A percentile compares a stretch with the other conserved stretches of the same genome.
These are phyloP conservation scores for Meghimatium bilineatum DNA, from an alignment of 2,888 invertebrate genomes.

Conservation along the genomic window DNA sequence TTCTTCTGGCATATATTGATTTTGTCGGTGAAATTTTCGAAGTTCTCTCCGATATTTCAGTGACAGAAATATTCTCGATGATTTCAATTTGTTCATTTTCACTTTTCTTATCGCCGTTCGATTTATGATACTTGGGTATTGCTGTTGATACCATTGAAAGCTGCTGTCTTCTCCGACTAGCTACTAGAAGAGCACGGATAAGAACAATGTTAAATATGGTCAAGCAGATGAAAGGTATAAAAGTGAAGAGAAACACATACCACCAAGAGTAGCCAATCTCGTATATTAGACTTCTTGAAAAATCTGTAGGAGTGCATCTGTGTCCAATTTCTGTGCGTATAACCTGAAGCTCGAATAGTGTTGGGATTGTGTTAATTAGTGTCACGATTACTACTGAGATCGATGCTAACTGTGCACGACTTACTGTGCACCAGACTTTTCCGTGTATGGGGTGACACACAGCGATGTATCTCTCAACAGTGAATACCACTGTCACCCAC, in stretches of 20 bases:
- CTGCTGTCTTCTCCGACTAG: constrained; percentile 62
- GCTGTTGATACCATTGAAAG: constrained; percentile 78
- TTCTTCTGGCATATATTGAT: background rate
- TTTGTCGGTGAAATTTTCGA: background rate
- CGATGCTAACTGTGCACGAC: constrained; percentile 83
- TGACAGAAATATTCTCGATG: background rate
- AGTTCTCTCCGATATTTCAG: background rate
- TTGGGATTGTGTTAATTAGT: constrained; percentile 81
- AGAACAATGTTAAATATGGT: constrained; percentile 86
- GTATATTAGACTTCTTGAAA: constrained; percentile 80
- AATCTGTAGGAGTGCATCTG: constrained; percentile 69
- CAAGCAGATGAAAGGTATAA: constrained; percentile 83
- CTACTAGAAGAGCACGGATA: constrained; percentile 80
- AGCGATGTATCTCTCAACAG: constrained; percentile 86
- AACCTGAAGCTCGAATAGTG: constrained; percentile 81
- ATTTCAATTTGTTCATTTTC: background rate
- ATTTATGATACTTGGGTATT: background rate
- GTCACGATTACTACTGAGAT: constrained; percentile 81
- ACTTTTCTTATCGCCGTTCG: background rate
- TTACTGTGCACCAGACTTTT: constrained; percentile 76
- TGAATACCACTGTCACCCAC: constrained; percentile 87
- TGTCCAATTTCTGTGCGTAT: constrained; percentile 44
- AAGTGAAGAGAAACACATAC: constrained; percentile 75
- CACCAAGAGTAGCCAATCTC: constrained; percentile 83
- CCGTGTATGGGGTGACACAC: constrained; percentile 86